These are phyloP conservation scores for Microctonus aethiopoides DNA, from an alignment of 2,888 invertebrate genomes.

Conservation along the genomic window DNA sequence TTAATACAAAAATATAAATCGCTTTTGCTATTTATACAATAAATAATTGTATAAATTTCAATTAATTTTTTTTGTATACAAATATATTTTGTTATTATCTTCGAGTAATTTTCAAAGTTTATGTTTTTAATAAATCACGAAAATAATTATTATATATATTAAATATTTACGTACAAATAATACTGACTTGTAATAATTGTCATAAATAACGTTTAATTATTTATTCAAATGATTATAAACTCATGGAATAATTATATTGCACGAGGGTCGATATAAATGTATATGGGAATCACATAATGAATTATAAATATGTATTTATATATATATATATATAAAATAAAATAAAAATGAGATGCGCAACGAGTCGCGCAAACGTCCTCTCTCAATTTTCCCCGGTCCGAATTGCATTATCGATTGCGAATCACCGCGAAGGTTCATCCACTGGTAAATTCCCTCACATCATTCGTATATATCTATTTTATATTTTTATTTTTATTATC, in stretches of 20 bases:
- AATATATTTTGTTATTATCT: not conserved
- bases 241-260: too few species aligned
- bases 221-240: too few species aligned
- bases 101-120: not conserved
- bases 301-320: not conserved
- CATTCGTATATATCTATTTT: not conserved
- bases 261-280: not conserved
- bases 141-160: too few species aligned
- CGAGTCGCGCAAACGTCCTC: constrained; percentile 35
- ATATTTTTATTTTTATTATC: not conserved
- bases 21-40: too few species aligned
- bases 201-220: too few species aligned
- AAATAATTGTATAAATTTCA: not conserved
- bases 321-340: constrained; percentile 3
- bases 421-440: constrained; percentile 22
- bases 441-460: not conserved
- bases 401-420: constrained; percentile 38
- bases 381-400: constrained; percentile 30
- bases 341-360: constrained; percentile 22
- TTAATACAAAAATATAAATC: too few species aligned
- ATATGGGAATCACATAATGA: not conserved
- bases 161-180: too few species aligned
- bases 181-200: too few species aligned
- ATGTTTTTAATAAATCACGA: too few species aligned
- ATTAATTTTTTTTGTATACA: not conserved